A percentile compares a stretch with the other conserved stretches of the same genome.
These are phyloP conservation scores for Lutjanus erythropterus DNA, from an alignment of 2,113 vertebrate species.

Conservation along the genomic window DNA sequence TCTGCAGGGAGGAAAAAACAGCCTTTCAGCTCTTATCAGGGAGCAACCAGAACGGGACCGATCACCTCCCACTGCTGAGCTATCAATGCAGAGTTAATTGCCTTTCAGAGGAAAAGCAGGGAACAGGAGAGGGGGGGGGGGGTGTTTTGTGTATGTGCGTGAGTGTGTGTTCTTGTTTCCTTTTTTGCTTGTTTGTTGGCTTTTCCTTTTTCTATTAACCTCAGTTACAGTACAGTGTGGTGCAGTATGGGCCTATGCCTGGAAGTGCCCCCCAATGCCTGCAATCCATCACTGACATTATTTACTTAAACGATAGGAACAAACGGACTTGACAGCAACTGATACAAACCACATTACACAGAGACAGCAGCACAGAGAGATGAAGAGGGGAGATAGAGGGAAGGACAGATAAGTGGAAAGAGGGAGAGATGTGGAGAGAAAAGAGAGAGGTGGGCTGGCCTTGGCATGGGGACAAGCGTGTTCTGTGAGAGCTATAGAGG, in stretches of 20 bases:
- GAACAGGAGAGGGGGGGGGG: neutral
- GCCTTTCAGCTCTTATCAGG: constrained; percentile 76
- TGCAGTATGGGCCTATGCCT: constrained; percentile 14
- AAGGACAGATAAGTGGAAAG: constrained; percentile 58
- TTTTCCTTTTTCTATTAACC: constrained; percentile 31
- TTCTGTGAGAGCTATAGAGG: constrained; percentile 52
- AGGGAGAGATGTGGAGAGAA: constrained; percentile 3
- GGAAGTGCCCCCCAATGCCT: constrained; percentile 14
- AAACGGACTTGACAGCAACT: constrained; percentile 60
- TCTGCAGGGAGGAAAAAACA: constrained; percentile 30
- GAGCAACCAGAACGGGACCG: constrained; percentile 62
- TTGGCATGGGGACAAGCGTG: constrained; percentile 61
- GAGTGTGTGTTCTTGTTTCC: neutral
- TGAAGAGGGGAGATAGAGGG: constrained; percentile 53
- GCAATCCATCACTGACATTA: constrained; percentile 59
- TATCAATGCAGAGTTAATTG: constrained; percentile 80
- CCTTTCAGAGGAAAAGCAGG: constrained; percentile 61
- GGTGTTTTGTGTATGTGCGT: neutral
- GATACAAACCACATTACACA: constrained; percentile 67
- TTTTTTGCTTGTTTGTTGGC: constrained; percentile 23
- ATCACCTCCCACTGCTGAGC: constrained; percentile 77
- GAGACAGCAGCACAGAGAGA: constrained; percentile 49
- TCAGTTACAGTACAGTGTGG: constrained; percentile 10
- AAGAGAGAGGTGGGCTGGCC: constrained; percentile 44
- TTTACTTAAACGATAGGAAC: constrained; percentile 58